Percentiles rank a stretch among this genome's conserved stretches.
Conservation (phyloP, 2,797 vertebrate genomes). For the Enteromius viviparus region DNA sequence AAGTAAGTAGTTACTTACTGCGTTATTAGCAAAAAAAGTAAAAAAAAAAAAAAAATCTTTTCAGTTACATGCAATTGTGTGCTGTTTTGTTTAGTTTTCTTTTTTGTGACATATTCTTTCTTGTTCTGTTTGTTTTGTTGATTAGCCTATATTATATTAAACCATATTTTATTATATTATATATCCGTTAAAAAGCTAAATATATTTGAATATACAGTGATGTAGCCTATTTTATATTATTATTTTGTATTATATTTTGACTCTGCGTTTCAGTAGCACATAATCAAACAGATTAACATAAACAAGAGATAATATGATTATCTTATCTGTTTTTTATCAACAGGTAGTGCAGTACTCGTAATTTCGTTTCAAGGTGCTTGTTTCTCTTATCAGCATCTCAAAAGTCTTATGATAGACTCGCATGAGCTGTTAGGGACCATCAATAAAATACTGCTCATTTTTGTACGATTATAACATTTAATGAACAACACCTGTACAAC, state of each 20-base stretch:
- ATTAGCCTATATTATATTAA: not conserved
- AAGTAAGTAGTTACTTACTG: too few relatives aligned
- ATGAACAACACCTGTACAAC: not conserved
- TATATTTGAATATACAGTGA: not conserved
- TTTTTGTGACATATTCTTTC: too few relatives aligned
- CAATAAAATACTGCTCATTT: slow-evolving; percentile 19
- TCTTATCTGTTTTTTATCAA: slow-evolving; percentile 35
- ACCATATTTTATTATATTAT: not conserved
- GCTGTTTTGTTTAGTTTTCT: too few relatives aligned
- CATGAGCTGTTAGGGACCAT: slow-evolving; percentile 48
- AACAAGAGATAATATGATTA: slow-evolving; percentile 11
- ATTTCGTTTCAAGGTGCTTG: not conserved
- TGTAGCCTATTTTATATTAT: not conserved
- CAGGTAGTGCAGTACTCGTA: slow-evolving; percentile 19
- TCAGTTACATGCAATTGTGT: not conserved
- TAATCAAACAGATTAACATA: slow-evolving; percentile 8
- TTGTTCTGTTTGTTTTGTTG: not conserved
- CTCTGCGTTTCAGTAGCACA: slow-evolving; percentile 3
- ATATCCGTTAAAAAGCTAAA: not conserved
- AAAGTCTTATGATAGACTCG: not conserved
- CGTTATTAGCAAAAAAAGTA: not conserved
- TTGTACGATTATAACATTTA: not conserved
- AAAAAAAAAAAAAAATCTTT: not conserved
- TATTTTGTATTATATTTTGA: not conserved
- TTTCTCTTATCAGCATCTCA: slow-evolving; percentile 16